phyloP scores from a whole-genome alignment of 2,113 vertebrate species.

The Lichenostomus cassidix region DNA sequence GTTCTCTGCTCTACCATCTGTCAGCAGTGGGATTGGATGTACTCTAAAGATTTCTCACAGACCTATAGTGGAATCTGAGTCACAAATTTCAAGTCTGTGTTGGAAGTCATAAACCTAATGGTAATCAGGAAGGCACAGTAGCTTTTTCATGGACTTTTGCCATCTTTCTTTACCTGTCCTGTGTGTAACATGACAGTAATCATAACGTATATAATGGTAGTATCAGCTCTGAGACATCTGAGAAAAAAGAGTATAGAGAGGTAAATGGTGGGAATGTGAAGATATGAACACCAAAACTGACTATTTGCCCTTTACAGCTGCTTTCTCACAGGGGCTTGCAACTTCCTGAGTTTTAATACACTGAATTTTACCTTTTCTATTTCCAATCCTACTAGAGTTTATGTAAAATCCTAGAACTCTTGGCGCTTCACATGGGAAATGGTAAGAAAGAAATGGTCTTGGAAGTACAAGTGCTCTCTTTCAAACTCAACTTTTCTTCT shows the following conservation, averaged over 20 bases:
- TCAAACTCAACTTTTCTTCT: neutral
- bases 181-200: neutral
- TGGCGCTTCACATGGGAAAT: neutral
- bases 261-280: neutral
- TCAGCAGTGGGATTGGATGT: neutral
- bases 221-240: neutral
- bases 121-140: neutral
- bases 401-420: neutral
- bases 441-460: neutral
- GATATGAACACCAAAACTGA: neutral
- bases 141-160: neutral
- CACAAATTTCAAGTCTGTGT: neutral
- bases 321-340: neutral
- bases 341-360: neutral
- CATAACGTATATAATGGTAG: accelerated
- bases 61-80: neutral
- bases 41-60: neutral
- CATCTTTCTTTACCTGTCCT: neutral
- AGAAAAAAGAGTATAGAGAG: neutral
- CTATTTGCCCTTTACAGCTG: neutral
- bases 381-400: neutral
- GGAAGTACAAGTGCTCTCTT: neutral
- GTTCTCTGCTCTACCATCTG: neutral
- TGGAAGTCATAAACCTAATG: neutral
- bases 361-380: neutral